A percentile compares a stretch with the other conserved stretches of the same genome.
These are phyloP conservation scores for Aleiodes sp. DNA, from an alignment of 1,140 invertebrate species.

Conservation along the genomic window DNA sequence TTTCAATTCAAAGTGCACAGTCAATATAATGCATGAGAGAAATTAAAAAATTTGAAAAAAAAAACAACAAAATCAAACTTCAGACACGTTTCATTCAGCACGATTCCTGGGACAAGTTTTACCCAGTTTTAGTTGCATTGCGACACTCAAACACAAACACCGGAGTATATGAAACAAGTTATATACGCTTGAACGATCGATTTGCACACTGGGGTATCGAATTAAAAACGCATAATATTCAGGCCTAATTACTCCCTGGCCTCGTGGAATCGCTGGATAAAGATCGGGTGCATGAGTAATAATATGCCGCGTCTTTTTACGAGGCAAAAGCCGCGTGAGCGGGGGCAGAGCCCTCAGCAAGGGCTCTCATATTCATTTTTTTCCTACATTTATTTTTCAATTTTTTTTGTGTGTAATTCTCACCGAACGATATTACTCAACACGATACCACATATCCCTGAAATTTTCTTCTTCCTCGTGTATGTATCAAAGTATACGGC, in stretches of 20 bases:
- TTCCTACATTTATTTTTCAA: conserved; percentile 1
- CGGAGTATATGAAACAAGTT: neutral
- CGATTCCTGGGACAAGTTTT: conserved; percentile 27
- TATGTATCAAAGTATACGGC: conserved; percentile 22
- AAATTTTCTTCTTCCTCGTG: neutral
- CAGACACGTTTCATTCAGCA: conserved; percentile 30
- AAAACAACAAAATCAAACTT: neutral
- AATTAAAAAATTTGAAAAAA: neutral
- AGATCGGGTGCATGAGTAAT: conserved; percentile 21
- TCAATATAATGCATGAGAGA: neutral
- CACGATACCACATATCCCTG: neutral
- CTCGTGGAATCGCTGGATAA: conserved; percentile 34
- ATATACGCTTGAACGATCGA: conserved; percentile 19
- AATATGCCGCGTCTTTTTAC: conserved; percentile 24
- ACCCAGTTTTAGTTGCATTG: conserved; percentile 14
- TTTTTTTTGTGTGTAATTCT: conserved; percentile 13
- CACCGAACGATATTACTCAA: neutral
- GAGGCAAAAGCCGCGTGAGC: neutral
- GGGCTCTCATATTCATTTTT: conserved; percentile 8
- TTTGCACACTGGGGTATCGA: conserved; percentile 34
- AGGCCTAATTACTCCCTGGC: conserved; percentile 28
- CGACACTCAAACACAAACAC: neutral
- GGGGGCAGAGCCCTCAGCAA: neutral
- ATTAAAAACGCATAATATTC: conserved; percentile 41
- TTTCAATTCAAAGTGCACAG: neutral